These are phyloP conservation scores for Cuculus canorus DNA, from an alignment of 2,797 vertebrate genomes.

Conservation along the genomic window DNA sequence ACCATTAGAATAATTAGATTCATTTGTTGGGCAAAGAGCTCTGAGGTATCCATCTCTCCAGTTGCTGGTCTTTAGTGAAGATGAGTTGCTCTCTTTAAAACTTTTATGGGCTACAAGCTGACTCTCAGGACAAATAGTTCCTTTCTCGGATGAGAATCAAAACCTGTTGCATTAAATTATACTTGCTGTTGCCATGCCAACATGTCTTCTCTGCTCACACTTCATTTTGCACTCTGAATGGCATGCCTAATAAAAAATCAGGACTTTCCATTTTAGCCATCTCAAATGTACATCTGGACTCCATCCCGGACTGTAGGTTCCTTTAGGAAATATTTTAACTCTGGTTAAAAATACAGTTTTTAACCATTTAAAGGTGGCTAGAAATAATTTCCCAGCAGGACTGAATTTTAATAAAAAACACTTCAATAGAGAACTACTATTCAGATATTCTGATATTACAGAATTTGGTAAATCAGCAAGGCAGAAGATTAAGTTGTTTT, in stretches of 20 bases:
- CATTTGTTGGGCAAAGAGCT: background rate
- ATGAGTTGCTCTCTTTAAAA: slow-evolving; percentile 11
- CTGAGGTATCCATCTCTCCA: background rate
- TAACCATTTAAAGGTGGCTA: slow-evolving; percentile 42
- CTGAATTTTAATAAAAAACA: slow-evolving; percentile 9
- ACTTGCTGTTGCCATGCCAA: slow-evolving; percentile 58
- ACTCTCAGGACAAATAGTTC: slow-evolving; percentile 46
- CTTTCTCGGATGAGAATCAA: slow-evolving; percentile 55
- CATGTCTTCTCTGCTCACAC: slow-evolving; percentile 53
- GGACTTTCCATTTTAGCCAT: slow-evolving; percentile 60
- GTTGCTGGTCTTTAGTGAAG: slow-evolving; percentile 1
- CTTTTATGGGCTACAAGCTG: slow-evolving; percentile 27
- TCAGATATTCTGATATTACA: background rate
- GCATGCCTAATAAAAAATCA: slow-evolving; percentile 58
- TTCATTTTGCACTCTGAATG: slow-evolving; percentile 56
- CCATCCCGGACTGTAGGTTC: slow-evolving; percentile 45
- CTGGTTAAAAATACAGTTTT: slow-evolving; percentile 34
- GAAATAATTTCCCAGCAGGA: background rate
- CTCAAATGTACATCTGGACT: slow-evolving; percentile 65
- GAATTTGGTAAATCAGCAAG: background rate
- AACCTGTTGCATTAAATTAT: slow-evolving; percentile 59
- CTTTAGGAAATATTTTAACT: slow-evolving; percentile 62
- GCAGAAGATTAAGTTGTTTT: background rate
- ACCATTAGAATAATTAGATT: slow-evolving; percentile 8
- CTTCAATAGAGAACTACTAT: background rate